Evolutionary conservation across 2,888 invertebrate genomes (phyloP), one percentile per base, ranked within the genome.

Genomic region (Nomada hirtipes): DNA sequence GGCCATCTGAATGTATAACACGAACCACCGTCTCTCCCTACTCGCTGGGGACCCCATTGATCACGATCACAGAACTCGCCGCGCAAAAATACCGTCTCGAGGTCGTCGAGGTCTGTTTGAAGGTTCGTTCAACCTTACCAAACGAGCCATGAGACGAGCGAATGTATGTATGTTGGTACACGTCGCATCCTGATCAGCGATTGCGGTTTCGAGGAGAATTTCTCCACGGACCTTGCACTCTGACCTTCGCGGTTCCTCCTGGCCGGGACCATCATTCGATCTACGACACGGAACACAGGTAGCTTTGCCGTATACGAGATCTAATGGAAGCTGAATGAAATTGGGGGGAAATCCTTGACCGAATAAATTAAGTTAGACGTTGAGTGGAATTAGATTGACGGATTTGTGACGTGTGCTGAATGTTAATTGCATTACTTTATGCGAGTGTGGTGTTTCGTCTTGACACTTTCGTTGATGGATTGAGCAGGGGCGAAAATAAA

Each of bases 81-180:
- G 55, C 69, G 52, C 52, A 73, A 78, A 68, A 81, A 64, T 72
- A 72, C n/a, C 79, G 73, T 59, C 79, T 78, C 79, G 79, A 72
- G 86, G 84, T 69, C 79, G 69, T 18, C 69, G 64, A 68, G 80
- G 74, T 77, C 76, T 63, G 75, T 73, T 75, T 52, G 80, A 77
- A 76, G 79, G 82, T 85, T 84, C 82, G 71, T 87, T 87, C 87
- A 87, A 87, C 87, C 82, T 87, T 82, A 76, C 47, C 15, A 20
- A 79, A 82, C 60, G 64, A 74, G 53, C 69, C 69, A 50, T 67
- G 55, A 61, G 73, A 61, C 69, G 61, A 57, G 3, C 36, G 69
- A 29, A 13, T 11, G 50, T 67, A 50, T 20, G 57, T 23, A 36
- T 36, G 36, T 36, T 36, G 36, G 36, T 36, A 36, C 36, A 36